Evolutionary conservation across 2,113 vertebrate species (phyloP).

Genomic region (Brachypodius melanocephalos): DNA sequence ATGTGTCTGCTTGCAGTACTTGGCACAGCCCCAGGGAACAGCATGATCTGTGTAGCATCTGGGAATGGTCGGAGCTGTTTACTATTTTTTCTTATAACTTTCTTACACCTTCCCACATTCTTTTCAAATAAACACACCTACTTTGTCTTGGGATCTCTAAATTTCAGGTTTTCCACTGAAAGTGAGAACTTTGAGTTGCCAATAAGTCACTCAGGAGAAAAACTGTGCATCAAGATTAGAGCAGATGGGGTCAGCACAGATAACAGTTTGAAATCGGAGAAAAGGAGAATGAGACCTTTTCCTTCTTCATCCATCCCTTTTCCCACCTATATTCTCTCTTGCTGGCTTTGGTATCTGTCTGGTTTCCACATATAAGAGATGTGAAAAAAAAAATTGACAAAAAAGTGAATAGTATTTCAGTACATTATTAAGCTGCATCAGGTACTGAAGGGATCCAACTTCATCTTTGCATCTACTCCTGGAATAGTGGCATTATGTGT

Average conservation of each 20-base stretch:
- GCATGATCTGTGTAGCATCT: neutral
- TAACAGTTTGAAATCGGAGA: neutral
- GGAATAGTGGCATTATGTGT: neutral
- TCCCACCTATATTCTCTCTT: neutral
- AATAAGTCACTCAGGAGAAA: neutral
- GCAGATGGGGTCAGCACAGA: neutral
- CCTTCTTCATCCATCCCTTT: neutral
- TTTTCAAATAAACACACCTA: neutral
- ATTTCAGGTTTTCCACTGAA: neutral
- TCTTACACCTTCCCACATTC: neutral
- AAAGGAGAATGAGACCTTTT: neutral
- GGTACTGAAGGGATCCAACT: neutral
- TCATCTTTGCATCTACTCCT: neutral
- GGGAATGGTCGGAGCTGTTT: neutral
- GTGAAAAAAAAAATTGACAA: neutral
- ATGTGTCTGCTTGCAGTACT: neutral
- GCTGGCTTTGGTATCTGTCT: neutral
- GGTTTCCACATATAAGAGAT: neutral
- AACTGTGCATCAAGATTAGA: neutral
- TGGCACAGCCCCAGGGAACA: neutral
- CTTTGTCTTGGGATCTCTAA: neutral
- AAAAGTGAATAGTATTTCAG: neutral
- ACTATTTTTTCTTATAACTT: neutral
- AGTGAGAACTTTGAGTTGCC: neutral
- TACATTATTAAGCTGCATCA: neutral